Evolutionary conservation across 2,888 invertebrate species (phyloP).

Genomic region (Pecten maximus): DNA sequence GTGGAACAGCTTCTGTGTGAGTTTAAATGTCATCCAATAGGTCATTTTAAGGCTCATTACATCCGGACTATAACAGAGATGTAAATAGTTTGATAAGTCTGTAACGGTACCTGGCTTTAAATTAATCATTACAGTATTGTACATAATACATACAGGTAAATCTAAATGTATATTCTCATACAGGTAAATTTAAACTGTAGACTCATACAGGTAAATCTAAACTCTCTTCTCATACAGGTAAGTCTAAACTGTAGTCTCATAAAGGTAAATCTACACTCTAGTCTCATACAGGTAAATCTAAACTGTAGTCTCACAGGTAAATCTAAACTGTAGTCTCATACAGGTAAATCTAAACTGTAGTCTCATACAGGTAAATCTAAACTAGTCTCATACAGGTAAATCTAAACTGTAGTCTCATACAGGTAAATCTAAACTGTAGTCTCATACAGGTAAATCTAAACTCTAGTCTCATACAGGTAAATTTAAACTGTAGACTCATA

Average conservation of each 20-base stretch:
- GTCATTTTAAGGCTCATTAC: background rate
- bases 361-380: background rate
- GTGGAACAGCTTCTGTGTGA: background rate
- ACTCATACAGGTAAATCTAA: too few relatives aligned
- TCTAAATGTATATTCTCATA: background rate
- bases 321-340: background rate
- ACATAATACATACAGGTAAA: background rate
- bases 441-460: too few relatives aligned
- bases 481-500: background rate
- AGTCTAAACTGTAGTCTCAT: background rate
- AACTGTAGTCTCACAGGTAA: background rate
- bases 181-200: too few relatives aligned
- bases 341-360: too few relatives aligned
- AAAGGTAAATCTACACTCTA: background rate
- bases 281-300: too few relatives aligned
- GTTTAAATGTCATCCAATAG: background rate
- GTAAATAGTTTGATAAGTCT: background rate
- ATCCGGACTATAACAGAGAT: background rate
- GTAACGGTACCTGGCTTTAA: background rate
- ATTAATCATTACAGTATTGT: too few relatives aligned
- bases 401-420: background rate
- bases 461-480: background rate
- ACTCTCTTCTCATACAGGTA: background rate
- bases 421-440: too few relatives aligned
- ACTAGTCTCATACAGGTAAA: background rate